A percentile compares a stretch with the other conserved stretches of the same genome.
Conservation (phyloP, 2,797 vertebrate species). For the Austrolebias charrua region DNA sequence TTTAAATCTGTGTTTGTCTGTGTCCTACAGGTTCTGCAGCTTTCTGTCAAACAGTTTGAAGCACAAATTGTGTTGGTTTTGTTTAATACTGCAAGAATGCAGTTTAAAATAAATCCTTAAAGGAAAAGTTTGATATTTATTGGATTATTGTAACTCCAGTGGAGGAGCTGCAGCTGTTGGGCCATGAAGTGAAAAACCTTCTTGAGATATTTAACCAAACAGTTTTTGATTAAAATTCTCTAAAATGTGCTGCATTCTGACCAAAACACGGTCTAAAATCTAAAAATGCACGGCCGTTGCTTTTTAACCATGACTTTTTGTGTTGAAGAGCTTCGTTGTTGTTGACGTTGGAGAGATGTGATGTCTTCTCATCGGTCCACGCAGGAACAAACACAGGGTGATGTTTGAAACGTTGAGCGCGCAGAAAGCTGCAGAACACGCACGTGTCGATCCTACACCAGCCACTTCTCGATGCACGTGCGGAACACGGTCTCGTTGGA, state of each 20-base stretch:
- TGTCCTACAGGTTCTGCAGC: not conserved
- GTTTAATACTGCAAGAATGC: constrained; percentile 5
- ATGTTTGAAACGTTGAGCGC: constrained; percentile 1
- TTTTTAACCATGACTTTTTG: too few relatives aligned
- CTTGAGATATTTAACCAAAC: too few relatives aligned
- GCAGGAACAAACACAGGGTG: too few relatives aligned
- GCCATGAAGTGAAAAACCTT: not conserved
- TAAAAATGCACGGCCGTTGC: too few relatives aligned
- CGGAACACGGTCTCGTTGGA: constrained; percentile 87
- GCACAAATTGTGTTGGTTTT: constrained; percentile 7
- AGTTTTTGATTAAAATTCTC: too few relatives aligned
- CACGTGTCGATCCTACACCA: constrained; percentile 70
- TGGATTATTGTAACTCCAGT: not conserved
- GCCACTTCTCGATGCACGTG: constrained; percentile 87
- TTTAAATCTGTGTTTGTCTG: too few relatives aligned
- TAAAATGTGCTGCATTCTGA: too few relatives aligned
- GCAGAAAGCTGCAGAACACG: constrained; percentile 11
- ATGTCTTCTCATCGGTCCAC: too few relatives aligned
- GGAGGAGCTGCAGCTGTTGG: not conserved
- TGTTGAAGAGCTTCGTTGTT: too few relatives aligned
- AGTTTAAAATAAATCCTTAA: constrained; percentile 11
- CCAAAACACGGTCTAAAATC: too few relatives aligned
- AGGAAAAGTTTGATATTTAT: not conserved
- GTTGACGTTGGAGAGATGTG: too few relatives aligned
- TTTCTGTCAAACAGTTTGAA: not conserved